Evolutionary conservation across 2,797 vertebrate species (phyloP), one percentile per base, ranked within the genome.

Genomic region (Staurois parvus): DNA sequence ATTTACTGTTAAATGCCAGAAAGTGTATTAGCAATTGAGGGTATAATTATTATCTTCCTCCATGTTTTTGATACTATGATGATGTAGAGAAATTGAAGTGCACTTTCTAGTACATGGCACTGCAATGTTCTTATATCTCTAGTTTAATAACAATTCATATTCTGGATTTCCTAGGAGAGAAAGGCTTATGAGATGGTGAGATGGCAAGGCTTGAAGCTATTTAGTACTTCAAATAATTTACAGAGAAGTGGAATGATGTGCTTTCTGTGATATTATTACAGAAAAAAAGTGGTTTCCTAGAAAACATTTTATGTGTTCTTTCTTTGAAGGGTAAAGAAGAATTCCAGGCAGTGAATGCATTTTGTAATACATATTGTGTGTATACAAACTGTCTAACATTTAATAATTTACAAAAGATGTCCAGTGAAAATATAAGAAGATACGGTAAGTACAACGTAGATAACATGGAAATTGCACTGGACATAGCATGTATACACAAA

Each of bases 241-340:
- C 48, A 37, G 45, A 75, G 45, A 75, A 75, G 42, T 29, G 30
- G 30, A n/a, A 76, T 76, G 32, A 64, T 59, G 75, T 59, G 37
- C 11, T 34, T 37, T 76, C 30, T 42, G 34, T 26, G 4, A 62
- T 32, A 76, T 76, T 76, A 64, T 37, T 32, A 48, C 21, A 30
- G 48, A 37, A 15, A 28, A 64, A 19, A 32, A 62, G 6, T 59
- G 74, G n/a, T 26, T 76, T 76, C 75, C 37, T 28, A 26, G 56
- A 76, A 76, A 76, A 26, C 75, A 64, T 19, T 37, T 62, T 9
- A 15, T 48, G n/a, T 77, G 56, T 77, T 62, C 19, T 64, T 64
- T 30, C 56, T 37, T 1, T n/a, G 21, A 62, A 34, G 24, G 62
- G 19, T 26, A 12, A 40, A 26, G 32, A 13, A 37, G 21, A n/a